These are phyloP conservation scores for Anguilla pacifica DNA, from an alignment of 2,797 vertebrate species.

Conservation along the genomic window DNA sequence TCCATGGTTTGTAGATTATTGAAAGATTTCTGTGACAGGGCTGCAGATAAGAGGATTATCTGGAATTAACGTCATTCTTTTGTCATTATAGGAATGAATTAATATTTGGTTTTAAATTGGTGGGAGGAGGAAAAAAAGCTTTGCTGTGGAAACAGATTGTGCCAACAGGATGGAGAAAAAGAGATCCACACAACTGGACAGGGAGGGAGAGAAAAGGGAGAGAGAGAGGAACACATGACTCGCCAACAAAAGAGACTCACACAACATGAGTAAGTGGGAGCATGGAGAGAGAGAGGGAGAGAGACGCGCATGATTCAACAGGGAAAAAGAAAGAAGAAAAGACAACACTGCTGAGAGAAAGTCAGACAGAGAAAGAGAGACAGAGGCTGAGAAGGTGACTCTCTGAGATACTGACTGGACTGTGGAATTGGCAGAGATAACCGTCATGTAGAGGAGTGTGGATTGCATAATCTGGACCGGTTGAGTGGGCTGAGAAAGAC, in stretches of 20 bases:
- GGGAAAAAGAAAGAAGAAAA: background rate
- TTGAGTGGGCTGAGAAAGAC: background rate
- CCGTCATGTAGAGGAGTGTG: background rate
- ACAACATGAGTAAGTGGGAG: background rate
- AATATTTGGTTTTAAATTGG: conserved; percentile 76
- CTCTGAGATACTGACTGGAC: background rate
- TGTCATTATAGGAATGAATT: conserved; percentile 70
- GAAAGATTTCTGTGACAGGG: conserved; percentile 69
- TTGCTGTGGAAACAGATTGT: background rate
- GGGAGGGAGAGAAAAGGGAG: background rate
- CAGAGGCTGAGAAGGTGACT: no score
- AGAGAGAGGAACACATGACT: background rate
- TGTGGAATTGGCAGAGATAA: conserved; percentile 3
- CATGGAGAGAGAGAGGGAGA: background rate
- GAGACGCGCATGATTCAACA: background rate
- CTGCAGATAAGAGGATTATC: conserved; percentile 78
- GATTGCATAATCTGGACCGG: background rate
- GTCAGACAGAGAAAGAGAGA: background rate
- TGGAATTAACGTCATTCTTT: conserved; percentile 80
- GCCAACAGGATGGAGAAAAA: conserved; percentile 44
- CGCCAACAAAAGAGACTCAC: background rate
- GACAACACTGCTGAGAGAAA: conserved; percentile 8
- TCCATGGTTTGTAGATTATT: conserved; percentile 71
- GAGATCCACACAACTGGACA: conserved; percentile 28
- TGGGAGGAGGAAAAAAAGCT: background rate